These are phyloP conservation scores for Dascyllus trimaculatus DNA, from an alignment of 2,113 vertebrate genomes.

Conservation along the genomic window DNA sequence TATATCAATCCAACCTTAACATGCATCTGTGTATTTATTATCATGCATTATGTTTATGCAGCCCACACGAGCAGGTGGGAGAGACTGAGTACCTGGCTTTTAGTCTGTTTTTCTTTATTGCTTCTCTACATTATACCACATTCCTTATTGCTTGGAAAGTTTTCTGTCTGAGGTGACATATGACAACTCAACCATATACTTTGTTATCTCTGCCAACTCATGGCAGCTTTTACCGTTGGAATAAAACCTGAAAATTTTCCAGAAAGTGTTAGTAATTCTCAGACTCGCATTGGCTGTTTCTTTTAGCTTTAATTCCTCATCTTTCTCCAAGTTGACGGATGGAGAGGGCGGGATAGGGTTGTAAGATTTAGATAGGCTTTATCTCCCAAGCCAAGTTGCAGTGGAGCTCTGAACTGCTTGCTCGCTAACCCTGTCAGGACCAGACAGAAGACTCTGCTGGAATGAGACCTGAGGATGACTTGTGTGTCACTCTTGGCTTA, in stretches of 20 bases:
- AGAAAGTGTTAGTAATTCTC: conserved; percentile 79
- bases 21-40: neutral
- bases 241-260: conserved; percentile 67
- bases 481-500: conserved; percentile 54
- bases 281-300: conserved; percentile 80
- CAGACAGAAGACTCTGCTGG: conserved; percentile 41
- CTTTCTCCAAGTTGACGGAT: conserved; percentile 73
- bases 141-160: conserved; percentile 71
- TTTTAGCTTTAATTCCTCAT: conserved; percentile 64
- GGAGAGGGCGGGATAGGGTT: conserved; percentile 33
- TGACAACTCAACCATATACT: conserved; percentile 47
- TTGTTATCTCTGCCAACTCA: conserved; percentile 81
- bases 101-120: neutral
- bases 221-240: conserved; percentile 72
- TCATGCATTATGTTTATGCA: conserved; percentile 3
- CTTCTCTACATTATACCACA: conserved; percentile 14
- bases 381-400: conserved; percentile 44
- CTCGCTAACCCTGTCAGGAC: conserved; percentile 55
- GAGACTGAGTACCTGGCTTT: neutral
- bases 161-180: conserved; percentile 77
- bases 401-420: conserved; percentile 46
- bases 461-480: conserved; percentile 66
- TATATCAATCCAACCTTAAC: neutral
- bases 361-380: conserved; percentile 54
- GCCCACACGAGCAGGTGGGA: neutral